Evolutionary conservation across 2,113 vertebrate genomes (phyloP), one percentile per base, ranked within the genome.

Genomic region (Sebastes fasciatus): DNA sequence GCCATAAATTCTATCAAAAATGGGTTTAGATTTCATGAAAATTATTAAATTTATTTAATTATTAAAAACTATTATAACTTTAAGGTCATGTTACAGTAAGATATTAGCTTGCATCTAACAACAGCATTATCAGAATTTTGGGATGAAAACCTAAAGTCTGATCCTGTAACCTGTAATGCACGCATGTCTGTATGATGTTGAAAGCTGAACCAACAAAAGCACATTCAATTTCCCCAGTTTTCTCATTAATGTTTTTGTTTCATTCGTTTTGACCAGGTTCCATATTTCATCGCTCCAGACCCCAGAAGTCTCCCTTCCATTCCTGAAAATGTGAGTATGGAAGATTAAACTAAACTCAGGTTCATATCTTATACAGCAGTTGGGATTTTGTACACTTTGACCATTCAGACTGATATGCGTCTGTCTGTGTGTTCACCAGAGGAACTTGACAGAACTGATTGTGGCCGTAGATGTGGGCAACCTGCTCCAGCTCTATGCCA

Each of bases 401-500:
- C 42, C 7, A 7, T 72, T 82, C 6, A 63, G 6, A 57, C 51
- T 26, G 34, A 19, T 8, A 0, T 78, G 1, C 58, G 6, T 63
- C 17, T 71, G 14, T 71, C 0, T 57, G 16, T 65, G 14, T 9
- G 16, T 19, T 62, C 11, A 68, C 48, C 91, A 98, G 97, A 96
- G 97, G 91, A 98, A 98, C 89, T 89, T 98, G 52, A 98, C 97
- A 0, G 97, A 98, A 92, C 90, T 97, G 80, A 96, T 98, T 66
- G 97, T 98, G 57, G 96, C 97, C 0, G 95, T 98, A 26, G 96
- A 96, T 0, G 94, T 96, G 71, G 94, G 95, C 52, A 97, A 97
- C 83, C 94, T 98, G 79, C 86, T 98, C 57, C 96, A 96, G 74
- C 92, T 98, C 8, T 98, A 96, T 2, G 96, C 96, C n/a, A 97